Percentiles rank a stretch among this genome's conserved stretches.
Conservation (phyloP, 92 coral and sea anemone species). For the Palythoa grandiflora region DNA sequence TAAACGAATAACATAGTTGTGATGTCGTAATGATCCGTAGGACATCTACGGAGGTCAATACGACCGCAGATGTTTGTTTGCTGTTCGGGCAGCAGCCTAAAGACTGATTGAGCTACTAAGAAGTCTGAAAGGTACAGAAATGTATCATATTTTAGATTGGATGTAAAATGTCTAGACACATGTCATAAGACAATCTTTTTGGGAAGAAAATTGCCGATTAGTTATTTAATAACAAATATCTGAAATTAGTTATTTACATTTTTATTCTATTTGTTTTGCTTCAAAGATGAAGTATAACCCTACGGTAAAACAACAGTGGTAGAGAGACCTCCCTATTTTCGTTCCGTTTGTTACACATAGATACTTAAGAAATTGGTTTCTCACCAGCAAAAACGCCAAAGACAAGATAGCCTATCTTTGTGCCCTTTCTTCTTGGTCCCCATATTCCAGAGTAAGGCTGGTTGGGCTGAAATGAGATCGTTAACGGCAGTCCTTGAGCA, state of each 20-base stretch:
- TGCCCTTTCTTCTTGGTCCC: constrained; percentile 58
- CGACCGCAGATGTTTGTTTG: too few relatives aligned
- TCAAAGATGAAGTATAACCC: too few relatives aligned
- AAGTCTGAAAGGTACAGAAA: too few relatives aligned
- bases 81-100: too few relatives aligned
- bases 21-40: constrained; percentile 55
- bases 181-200: too few relatives aligned
- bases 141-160: too few relatives aligned
- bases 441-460: constrained; percentile 78
- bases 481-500: constrained; percentile 72
- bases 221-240: too few relatives aligned
- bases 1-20: constrained; percentile 13
- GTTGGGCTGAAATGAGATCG: constrained; percentile 82
- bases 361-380: neutral
- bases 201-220: too few relatives aligned
- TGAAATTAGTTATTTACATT: too few relatives aligned
- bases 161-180: too few relatives aligned
- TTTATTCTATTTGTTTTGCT: too few relatives aligned
- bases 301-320: neutral
- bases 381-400: constrained; percentile 88
- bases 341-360: neutral
- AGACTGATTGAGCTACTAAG: too few relatives aligned
- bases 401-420: constrained; percentile 59
- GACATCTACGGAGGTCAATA: constrained; percentile 49
- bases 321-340: neutral